Evolutionary conservation across 2,888 invertebrate genomes (phyloP).

Genomic region (Ophion ventricosus): DNA sequence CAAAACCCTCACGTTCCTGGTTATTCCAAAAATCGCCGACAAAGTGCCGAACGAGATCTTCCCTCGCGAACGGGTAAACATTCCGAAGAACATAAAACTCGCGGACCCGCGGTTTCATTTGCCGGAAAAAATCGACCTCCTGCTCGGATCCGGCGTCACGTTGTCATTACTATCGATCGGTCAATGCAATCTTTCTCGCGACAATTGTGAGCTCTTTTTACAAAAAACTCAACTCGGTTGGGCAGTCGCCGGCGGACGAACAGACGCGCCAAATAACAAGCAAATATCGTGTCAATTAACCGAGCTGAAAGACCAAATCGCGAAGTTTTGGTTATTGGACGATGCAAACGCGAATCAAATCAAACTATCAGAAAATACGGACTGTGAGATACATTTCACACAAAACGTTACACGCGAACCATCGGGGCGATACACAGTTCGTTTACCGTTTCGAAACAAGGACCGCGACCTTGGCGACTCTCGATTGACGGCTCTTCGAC

Average conservation of each 20-base stretch:
- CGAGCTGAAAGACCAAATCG: conserved; percentile 32
- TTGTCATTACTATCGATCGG: conserved; percentile 62
- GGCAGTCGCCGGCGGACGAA: conserved; percentile 63
- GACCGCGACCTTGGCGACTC: conserved; percentile 53
- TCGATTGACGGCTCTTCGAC: conserved; percentile 33
- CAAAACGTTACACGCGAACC: conserved; percentile 38
- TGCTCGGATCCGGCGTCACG: conserved; percentile 62
- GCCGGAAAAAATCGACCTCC: conserved; percentile 59
- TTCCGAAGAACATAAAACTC: conserved; percentile 63
- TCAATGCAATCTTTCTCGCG: conserved; percentile 47
- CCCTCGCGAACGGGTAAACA: conserved; percentile 49
- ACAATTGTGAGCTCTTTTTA: conserved; percentile 47
- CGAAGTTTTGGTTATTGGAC: conserved; percentile 58
- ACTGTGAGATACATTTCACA: conserved; percentile 51
- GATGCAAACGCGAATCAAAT: conserved; percentile 36
- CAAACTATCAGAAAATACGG: conserved; percentile 28
- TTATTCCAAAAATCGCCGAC: conserved; percentile 62
- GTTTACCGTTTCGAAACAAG: conserved; percentile 45
- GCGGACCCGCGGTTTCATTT: conserved; percentile 68
- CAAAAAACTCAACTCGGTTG: conserved; percentile 66
- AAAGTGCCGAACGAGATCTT: conserved; percentile 55
- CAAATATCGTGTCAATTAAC: conserved; percentile 40
- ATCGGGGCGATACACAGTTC: conserved; percentile 50
- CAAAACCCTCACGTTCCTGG: conserved; percentile 42
- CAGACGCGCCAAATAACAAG: conserved; percentile 5